Percentiles rank a stretch among this genome's conserved stretches.
These are phyloP conservation scores for Petrocephalus zakoni DNA, from an alignment of 2,113 vertebrate genomes.

Conservation along the genomic window DNA sequence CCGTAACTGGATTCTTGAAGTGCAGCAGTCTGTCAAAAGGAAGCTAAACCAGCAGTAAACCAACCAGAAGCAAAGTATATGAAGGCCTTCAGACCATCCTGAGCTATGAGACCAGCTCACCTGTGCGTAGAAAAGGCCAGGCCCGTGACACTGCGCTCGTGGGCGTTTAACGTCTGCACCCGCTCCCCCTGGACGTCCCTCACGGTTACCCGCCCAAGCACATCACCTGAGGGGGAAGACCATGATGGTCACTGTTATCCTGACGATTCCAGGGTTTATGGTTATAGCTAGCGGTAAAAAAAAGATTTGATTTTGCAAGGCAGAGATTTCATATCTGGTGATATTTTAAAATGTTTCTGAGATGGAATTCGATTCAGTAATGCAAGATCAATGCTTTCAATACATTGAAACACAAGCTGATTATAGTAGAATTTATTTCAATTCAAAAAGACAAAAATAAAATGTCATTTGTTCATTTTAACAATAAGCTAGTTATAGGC, in stretches of 20 bases:
- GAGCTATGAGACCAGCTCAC: slow-evolving; percentile 50
- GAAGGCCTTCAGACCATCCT: neutral
- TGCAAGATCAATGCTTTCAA: neutral
- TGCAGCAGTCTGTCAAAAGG: neutral
- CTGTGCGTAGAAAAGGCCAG: slow-evolving; percentile 83
- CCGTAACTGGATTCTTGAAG: neutral
- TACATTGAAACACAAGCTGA: neutral
- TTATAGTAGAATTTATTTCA: neutral
- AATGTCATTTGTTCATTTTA: neutral
- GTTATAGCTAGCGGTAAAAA: neutral
- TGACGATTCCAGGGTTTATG: neutral
- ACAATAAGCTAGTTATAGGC: neutral
- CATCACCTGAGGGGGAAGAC: slow-evolving; percentile 67
- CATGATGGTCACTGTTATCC: neutral
- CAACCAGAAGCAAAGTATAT: neutral
- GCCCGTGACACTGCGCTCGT: slow-evolving; percentile 66
- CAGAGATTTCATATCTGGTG: neutral
- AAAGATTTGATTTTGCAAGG: neutral
- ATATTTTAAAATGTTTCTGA: neutral
- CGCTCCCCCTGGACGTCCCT: slow-evolving; percentile 70
- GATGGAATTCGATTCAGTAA: neutral
- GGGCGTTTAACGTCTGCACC: slow-evolving; percentile 54
- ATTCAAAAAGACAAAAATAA: neutral
- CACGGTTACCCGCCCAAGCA: slow-evolving; percentile 74
- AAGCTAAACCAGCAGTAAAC: neutral